Base-by-base conservation (phyloP, 2,113 vertebrate genomes). In the Balaenoptera acutorostrata region DNA sequence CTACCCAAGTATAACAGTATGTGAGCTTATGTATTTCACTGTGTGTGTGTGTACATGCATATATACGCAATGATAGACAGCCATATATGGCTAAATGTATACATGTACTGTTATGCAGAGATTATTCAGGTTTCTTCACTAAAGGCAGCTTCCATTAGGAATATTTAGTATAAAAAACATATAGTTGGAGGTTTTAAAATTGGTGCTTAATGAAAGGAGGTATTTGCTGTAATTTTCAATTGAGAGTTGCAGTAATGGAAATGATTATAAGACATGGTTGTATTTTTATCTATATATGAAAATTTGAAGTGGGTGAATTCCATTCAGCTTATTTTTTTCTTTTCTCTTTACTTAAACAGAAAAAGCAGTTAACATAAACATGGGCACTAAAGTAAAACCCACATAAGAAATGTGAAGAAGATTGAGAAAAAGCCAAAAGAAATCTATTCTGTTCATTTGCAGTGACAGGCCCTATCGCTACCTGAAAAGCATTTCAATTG, bases 221-320 rank as follows among this genome's bases (percentile, higher is more conserved):
- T 85, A 33, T 85, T 91, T 74, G 25, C 36, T 89, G 1, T 69
- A 81, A 94, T 88, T 97, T 96, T 96, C 86, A 87, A 91, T 8
- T 91, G 8, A 89, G 52, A 4, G 17, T 78, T 93, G 39, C 59
- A 95, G 44, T 29, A 95, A 97, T 39, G 72, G 52, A 97, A 90
- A 88, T 46, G 36, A 63, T 68, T 85, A 20, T 49, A 93, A 94
- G 29, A 81, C 20, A 57, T 75, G 23, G n/a, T 36, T 91, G 25
- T 64, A 44, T n/a, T 93, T 96, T 90, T 81, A 89, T 55, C n/a
- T 41, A 84, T 44, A 64, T 33, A 92, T 78, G 41, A 92, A 97
- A 88, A 94, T 23, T 23, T 31, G 4, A 88, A 90, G 36, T 85
- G 52, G 59, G 27, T 90, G 5, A 75, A 94, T 94, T 86, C 33